Evolutionary conservation across 2,113 vertebrate species (phyloP), one percentile per base, ranked within the genome.

Genomic region (Phalacrocorax aristotelis): DNA sequence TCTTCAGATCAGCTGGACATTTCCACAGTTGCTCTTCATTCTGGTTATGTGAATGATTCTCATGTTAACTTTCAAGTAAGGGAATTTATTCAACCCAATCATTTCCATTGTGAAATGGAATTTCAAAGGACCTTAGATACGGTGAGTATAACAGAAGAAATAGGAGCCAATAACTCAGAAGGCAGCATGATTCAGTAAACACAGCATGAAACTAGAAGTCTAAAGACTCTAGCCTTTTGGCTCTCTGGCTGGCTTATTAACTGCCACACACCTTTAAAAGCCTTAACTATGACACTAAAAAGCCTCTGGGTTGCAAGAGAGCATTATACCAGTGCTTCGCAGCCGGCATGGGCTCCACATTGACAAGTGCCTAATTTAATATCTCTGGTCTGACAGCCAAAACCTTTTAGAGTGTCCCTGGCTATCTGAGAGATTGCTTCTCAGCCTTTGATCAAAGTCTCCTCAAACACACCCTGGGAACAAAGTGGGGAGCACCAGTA

Each of bases 331-430:
- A 83, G 52, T 52, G 65, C 65, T 90, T 78, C 4, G 2, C 80
- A 83, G 88, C 51, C 68, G 82, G 38, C 48, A 9, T 7, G 5
- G 90, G 72, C 60, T 96, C 68, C 44, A 36, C 86, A 49, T 82
- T 96, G 77, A 96, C 89, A 89, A 52, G 55, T 89, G 86, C 65
- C 64, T 92, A 64, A 95, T 97, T 94, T 96, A 97, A 55, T 68
- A 74, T 87, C 72, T 78, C 76, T 92, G 42, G 15, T 88, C 62
- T 96, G 93, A 90, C 90, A 94, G 71, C 65, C 79, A 86, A 70
- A 95, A 83, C 64, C 66, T 83, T 93, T 94, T 66, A 93, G 40
- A 88, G 30, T 26, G 57, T 92, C 34, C 38, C 65, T 66, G 77
- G 64, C 76, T 87, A 83, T 95, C 80, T 64, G 86, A 71, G 62